Conservation (phyloP, 1,140 invertebrate genomes). For the Ceratosolen fusciceps region DNA sequence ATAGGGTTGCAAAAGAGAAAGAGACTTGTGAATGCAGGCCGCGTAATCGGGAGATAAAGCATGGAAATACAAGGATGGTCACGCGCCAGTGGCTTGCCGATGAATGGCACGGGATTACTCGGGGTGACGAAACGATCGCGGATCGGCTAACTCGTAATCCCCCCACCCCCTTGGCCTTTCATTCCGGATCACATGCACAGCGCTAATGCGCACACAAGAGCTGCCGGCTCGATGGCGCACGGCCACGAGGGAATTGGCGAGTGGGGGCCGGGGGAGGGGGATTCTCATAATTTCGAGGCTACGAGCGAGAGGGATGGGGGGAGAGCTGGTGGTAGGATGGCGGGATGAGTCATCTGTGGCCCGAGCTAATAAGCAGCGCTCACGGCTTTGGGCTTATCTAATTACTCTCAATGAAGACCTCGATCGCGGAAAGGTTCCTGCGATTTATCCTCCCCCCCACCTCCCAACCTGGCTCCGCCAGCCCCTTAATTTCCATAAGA, state of each 20-base stretch:
- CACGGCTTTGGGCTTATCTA: neutral
- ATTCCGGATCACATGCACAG: slow-evolving; percentile 1
- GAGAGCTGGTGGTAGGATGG: neutral
- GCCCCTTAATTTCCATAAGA: too few relatives aligned
- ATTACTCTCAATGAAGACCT: neutral
- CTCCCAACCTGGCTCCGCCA: too few relatives aligned
- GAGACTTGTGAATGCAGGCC: neutral
- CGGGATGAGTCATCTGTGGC: neutral
- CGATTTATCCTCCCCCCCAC: neutral
- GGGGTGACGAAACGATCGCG: neutral
- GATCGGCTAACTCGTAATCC: neutral
- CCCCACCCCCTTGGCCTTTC: neutral
- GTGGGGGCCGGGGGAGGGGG: neutral
- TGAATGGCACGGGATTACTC: slow-evolving; percentile 24
- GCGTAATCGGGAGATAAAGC: slow-evolving; percentile 44
- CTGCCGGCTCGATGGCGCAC: too few relatives aligned
- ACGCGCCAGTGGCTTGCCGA: neutral
- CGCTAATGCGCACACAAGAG: neutral
- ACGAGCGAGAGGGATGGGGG: neutral
- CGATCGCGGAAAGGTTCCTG: neutral
- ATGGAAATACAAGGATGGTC: slow-evolving; percentile 28
- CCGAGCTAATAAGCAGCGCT: neutral
- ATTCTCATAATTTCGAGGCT: too few relatives aligned
- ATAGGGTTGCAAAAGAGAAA: slow-evolving; percentile 18
- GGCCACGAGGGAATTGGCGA: too few relatives aligned